Conservation (phyloP, 1,140 invertebrate species). For the Temnothorax nylanderi region DNA sequence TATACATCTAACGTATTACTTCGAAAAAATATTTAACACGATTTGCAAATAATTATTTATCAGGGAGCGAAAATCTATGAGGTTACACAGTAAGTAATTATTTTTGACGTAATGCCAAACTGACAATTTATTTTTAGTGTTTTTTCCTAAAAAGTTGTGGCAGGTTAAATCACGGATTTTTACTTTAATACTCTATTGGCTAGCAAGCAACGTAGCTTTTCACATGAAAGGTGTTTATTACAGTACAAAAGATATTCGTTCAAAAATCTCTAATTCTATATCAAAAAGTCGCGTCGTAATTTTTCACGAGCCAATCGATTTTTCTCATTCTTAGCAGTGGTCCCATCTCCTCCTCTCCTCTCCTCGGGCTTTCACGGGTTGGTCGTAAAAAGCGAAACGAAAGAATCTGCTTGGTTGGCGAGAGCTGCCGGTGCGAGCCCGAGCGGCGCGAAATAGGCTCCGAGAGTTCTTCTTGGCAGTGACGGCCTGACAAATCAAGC, state of each 20-base stretch:
- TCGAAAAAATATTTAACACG: not conserved
- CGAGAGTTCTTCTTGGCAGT: constrained; percentile 73
- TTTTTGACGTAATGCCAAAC: not conserved
- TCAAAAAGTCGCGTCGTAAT: not conserved
- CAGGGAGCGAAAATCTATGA: not conserved
- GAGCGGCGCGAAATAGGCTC: constrained; percentile 80
- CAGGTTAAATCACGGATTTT: not conserved
- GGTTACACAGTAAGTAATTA: not conserved
- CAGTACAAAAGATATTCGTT: not conserved
- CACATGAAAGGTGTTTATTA: not conserved
- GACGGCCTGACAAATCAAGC: constrained; percentile 84
- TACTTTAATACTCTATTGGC: not conserved
- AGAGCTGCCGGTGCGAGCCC: constrained; percentile 65
- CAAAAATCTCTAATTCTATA: not conserved
- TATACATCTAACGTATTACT: not conserved
- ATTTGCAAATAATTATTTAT: not conserved
- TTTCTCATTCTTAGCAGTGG: constrained; percentile 12
- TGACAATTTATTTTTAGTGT: not conserved
- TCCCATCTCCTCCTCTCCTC: not conserved
- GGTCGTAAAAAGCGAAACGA: constrained; percentile 76
- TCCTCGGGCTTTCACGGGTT: not conserved
- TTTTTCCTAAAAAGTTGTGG: not conserved
- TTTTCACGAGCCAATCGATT: constrained; percentile 34
- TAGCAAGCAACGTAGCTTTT: not conserved
- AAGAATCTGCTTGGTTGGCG: constrained; percentile 80